Conservation (phyloP, 2,888 invertebrate genomes). For the Drosophila melanosoma region DNA sequence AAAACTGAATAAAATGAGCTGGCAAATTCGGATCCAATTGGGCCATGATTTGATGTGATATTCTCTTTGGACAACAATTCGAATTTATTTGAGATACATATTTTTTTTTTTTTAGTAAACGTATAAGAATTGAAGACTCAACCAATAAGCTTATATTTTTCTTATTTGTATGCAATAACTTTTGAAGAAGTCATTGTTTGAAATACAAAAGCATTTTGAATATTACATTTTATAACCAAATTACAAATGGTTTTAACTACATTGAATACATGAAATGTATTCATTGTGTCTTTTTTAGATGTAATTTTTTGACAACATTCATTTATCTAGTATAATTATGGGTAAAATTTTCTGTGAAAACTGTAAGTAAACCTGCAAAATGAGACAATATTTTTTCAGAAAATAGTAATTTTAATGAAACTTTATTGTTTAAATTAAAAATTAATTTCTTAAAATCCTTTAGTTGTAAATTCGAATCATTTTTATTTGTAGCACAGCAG, state of each 20-base stretch:
- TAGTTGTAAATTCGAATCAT: not conserved
- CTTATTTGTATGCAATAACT: not conserved
- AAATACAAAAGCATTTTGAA: not conserved
- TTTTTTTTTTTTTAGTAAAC: not conserved
- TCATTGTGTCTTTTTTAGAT: not conserved
- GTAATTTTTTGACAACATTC: not conserved
- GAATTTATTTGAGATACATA: not conserved
- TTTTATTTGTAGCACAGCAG: conserved; percentile 7
- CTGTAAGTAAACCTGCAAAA: too few species aligned
- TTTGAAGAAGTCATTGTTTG: not conserved
- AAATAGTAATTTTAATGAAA: not conserved
- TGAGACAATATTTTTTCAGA: not conserved
- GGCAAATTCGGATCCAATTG: not conserved
- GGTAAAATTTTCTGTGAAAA: not conserved
- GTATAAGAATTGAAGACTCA: not conserved
- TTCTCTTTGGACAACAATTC: not conserved
- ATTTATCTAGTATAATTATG: not conserved
- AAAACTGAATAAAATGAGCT: not conserved
- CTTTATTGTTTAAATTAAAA: not conserved
- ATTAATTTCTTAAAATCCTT: not conserved
- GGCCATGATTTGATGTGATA: not conserved
- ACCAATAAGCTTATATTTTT: not conserved
- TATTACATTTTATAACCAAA: not conserved
- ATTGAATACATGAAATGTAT: not conserved
- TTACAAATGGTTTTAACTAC: not conserved